Conservation (phyloP, 2,888 invertebrate genomes). For the Matsumyia berberina region DNA sequence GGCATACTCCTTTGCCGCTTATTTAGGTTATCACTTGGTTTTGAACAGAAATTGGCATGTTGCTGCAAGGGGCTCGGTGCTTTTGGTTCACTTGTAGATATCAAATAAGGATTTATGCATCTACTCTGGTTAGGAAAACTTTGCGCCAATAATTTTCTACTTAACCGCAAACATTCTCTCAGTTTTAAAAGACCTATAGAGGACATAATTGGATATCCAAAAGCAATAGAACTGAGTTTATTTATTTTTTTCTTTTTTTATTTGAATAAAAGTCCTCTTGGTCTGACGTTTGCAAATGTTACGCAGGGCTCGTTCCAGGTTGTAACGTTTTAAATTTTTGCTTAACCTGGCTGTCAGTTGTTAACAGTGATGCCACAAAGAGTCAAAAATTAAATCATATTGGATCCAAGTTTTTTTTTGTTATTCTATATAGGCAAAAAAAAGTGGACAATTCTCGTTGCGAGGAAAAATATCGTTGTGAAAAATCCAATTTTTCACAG, state of each 20-base stretch:
- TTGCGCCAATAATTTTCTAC: constrained; percentile 19
- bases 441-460: too few species aligned
- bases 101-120: not conserved
- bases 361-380: too few species aligned
- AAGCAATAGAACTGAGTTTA: not conserved
- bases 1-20: constrained; percentile 85
- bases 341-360: not conserved
- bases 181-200: constrained; percentile 26
- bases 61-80: constrained; percentile 21
- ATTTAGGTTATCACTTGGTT: constrained; percentile 34
- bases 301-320: too few species aligned
- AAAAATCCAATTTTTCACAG: too few species aligned
- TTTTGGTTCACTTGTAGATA: constrained; percentile 1
- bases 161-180: constrained; percentile 31
- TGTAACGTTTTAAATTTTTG: too few species aligned
- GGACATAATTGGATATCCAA: constrained; percentile 37
- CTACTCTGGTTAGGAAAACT: not conserved
- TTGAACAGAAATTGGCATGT: constrained; percentile 46
- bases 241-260: not conserved
- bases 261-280: not conserved
- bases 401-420: too few species aligned
- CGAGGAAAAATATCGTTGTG: too few species aligned
- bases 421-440: too few species aligned
- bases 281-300: not conserved
- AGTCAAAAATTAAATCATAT: too few species aligned